Conservation (phyloP, 2,888 invertebrate species). For the Pharmacophagus antenor region DNA sequence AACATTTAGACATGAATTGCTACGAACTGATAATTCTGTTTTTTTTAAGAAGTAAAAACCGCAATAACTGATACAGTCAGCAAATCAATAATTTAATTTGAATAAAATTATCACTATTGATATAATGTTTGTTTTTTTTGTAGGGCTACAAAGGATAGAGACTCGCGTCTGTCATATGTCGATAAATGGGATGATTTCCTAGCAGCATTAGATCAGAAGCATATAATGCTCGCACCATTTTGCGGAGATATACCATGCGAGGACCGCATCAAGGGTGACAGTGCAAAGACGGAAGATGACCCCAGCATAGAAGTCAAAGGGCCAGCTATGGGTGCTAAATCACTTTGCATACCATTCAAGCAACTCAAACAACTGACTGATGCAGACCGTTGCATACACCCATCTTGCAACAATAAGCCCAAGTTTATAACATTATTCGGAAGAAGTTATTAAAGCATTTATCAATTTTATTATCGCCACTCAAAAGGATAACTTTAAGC, state of each 20-base stretch:
- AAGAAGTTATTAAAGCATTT: conserved; percentile 87
- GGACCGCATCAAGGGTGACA: conserved; percentile 97
- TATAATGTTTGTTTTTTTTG: conserved; percentile 21
- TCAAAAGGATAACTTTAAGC: no score
- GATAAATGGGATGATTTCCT: conserved; percentile 92
- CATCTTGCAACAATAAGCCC: conserved; percentile 89
- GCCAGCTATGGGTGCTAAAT: conserved; percentile 99
- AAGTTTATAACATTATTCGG: conserved; percentile 96
- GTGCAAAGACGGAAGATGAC: conserved; percentile 87
- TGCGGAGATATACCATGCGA: conserved; percentile 95
- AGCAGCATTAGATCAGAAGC: conserved; percentile 89
- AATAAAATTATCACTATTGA: no score
- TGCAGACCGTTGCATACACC: conserved; percentile 91
- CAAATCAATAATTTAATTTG: no score
- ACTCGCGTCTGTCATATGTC: conserved; percentile 85
- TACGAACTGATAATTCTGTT: no score
- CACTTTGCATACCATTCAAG: conserved; percentile 97
- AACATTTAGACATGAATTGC: no score
- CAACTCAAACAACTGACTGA: conserved; percentile 85
- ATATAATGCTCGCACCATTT: conserved; percentile 96
- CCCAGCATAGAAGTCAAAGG: conserved; percentile 85
- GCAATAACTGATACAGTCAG: no score
- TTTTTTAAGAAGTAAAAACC: no score
- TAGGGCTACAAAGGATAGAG: conserved; percentile 90
- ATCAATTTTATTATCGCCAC: no score